phyloP scores from a whole-genome alignment of 2,113 vertebrate genomes.

The Solea senegalensis region DNA sequence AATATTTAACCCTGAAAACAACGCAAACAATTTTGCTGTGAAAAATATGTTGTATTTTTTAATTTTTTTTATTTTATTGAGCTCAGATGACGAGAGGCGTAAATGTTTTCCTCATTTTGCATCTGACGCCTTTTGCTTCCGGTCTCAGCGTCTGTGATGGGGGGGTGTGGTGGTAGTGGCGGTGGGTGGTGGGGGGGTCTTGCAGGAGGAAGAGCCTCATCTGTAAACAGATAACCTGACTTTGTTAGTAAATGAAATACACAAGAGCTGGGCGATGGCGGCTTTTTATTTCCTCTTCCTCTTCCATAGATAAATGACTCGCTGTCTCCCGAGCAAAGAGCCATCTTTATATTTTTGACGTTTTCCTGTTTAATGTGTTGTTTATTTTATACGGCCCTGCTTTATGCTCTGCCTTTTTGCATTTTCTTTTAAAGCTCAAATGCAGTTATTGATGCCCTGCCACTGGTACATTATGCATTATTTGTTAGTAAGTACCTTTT shows the following conservation, averaged over 20 bases:
- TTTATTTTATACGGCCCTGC: constrained; percentile 78
- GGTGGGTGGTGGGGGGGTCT: constrained; percentile 25
- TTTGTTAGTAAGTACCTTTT: constrained; percentile 99
- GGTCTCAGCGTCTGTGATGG: constrained; percentile 36
- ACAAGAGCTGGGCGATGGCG: constrained; percentile 62
- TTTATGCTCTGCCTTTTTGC: constrained; percentile 82
- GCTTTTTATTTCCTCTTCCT: constrained; percentile 80
- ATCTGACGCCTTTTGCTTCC: constrained; percentile 17
- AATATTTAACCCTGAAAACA: neutral
- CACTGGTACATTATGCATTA: constrained; percentile 98
- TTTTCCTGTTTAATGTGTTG: constrained; percentile 85
- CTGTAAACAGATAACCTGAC: constrained; percentile 77
- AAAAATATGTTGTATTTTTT: too few species aligned
- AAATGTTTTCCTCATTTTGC: constrained; percentile 6
- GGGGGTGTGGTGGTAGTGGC: neutral
- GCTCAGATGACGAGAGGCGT: constrained; percentile 27
- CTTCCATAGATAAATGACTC: constrained; percentile 80
- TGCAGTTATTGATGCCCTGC: constrained; percentile 93
- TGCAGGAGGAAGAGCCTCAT: constrained; percentile 63
- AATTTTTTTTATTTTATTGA: neutral
- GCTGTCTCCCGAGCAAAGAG: constrained; percentile 79
- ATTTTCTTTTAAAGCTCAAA: constrained; percentile 95
- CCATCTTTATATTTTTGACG: constrained; percentile 85
- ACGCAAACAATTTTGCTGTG: neutral
- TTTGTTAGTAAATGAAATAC: constrained; percentile 82